phyloP scores from a whole-genome alignment of 2,888 invertebrate genomes.

The Erebia palarica region DNA sequence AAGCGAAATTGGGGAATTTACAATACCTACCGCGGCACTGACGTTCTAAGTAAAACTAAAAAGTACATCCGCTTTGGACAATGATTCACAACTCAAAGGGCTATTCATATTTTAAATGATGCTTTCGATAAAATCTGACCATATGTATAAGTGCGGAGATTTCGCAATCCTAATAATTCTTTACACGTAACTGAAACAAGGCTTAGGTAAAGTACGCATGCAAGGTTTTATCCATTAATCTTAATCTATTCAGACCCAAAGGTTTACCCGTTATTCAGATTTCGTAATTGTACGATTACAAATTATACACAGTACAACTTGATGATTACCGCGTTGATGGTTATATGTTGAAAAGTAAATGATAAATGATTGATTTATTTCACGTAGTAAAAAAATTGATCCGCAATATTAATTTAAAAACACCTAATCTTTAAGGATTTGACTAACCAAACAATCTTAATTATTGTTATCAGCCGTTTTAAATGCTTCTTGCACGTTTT shows the following conservation, averaged over 20 bases:
- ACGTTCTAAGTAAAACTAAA: too few species aligned
- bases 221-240: constrained; percentile 11
- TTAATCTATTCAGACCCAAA: constrained; percentile 2
- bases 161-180: neutral
- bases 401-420: neutral
- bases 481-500: neutral
- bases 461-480: neutral
- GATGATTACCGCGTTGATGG: neutral
- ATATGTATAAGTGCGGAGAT: neutral
- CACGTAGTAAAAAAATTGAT: too few species aligned
- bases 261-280: neutral
- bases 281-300: neutral
- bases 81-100: too few species aligned
- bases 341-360: too few species aligned
- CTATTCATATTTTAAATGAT: neutral
- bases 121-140: neutral
- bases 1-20: too few species aligned
- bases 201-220: neutral
- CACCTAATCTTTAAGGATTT: neutral
- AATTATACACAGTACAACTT: neutral
- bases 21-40: neutral
- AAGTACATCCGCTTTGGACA: too few species aligned
- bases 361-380: too few species aligned
- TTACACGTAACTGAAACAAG: constrained; percentile 2
- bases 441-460: neutral